Conservation (phyloP, 2,888 invertebrate genomes). For the Drosophila neonasuta region DNA sequence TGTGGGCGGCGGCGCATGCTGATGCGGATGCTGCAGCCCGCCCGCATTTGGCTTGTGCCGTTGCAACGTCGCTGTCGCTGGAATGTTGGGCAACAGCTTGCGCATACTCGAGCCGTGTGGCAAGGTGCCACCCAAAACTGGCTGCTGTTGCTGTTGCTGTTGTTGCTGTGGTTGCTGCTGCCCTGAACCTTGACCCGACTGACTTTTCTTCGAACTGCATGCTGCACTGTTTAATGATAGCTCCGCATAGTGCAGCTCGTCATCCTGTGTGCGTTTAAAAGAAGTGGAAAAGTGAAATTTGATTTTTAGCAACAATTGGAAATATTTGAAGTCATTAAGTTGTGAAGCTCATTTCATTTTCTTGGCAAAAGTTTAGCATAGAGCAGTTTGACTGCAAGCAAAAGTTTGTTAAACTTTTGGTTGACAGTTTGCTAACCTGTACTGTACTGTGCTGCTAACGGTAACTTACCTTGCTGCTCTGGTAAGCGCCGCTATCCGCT, state of each 20-base stretch:
- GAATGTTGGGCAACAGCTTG: constrained; percentile 78
- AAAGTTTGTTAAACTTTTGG: constrained; percentile 57
- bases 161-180: constrained; percentile 38
- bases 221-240: constrained; percentile 71
- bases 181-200: constrained; percentile 28
- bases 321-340: constrained; percentile 29
- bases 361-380: constrained; percentile 37
- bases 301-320: constrained; percentile 58
- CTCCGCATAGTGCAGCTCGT: constrained; percentile 82
- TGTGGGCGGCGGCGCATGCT: constrained; percentile 78
- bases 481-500: constrained; percentile 74
- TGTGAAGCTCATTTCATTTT: constrained; percentile 25
- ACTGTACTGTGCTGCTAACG: constrained; percentile 3
- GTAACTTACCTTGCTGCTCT: constrained; percentile 79
- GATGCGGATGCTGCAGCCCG: constrained; percentile 70
- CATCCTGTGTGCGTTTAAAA: constrained; percentile 68
- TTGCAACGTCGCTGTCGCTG: constrained; percentile 79
- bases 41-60: constrained; percentile 78
- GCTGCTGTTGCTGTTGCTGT: constrained; percentile 42
- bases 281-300: background rate
- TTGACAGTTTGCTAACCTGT: constrained; percentile 29
- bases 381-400: constrained; percentile 44
- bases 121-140: constrained; percentile 68
- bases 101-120: constrained; percentile 79
- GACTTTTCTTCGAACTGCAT: constrained; percentile 59